Evolutionary conservation across 2,797 vertebrate genomes (phyloP).

Genomic region (Aeoliscus strigatus): DNA sequence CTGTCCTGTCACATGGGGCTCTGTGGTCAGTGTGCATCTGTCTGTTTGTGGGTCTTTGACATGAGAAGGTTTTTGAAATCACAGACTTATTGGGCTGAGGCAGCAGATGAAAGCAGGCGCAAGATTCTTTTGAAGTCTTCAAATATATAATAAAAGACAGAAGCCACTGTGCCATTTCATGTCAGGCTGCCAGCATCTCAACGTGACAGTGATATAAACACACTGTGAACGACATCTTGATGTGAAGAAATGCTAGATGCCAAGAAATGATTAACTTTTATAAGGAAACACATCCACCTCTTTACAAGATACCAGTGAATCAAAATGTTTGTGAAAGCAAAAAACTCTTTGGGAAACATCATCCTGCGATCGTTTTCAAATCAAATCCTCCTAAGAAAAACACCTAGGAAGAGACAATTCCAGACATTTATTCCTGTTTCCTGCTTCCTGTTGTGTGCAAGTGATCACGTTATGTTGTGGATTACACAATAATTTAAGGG

Average conservation of each 20-base stretch:
- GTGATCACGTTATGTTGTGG: background rate
- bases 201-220: conserved; percentile 21
- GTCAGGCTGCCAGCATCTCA: conserved; percentile 56
- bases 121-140: conserved; percentile 74
- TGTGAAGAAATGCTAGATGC: background rate
- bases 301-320: no score
- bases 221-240: conserved; percentile 13
- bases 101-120: conserved; percentile 77
- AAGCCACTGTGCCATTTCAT: conserved; percentile 50
- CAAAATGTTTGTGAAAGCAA: no score
- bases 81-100: conserved; percentile 76
- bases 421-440: background rate
- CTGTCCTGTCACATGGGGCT: conserved; percentile 8
- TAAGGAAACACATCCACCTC: background rate
- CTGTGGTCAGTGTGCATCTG: conserved; percentile 18
- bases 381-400: no score
- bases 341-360: no score
- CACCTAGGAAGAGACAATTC: no score
- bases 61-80: conserved; percentile 34
- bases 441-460: background rate
- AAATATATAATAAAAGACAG: conserved; percentile 64
- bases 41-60: conserved; percentile 46
- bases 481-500: background rate
- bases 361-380: no score
- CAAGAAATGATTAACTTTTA: background rate